Conservation (phyloP, 2,888 invertebrate species). For the Macrophya annulata region DNA sequence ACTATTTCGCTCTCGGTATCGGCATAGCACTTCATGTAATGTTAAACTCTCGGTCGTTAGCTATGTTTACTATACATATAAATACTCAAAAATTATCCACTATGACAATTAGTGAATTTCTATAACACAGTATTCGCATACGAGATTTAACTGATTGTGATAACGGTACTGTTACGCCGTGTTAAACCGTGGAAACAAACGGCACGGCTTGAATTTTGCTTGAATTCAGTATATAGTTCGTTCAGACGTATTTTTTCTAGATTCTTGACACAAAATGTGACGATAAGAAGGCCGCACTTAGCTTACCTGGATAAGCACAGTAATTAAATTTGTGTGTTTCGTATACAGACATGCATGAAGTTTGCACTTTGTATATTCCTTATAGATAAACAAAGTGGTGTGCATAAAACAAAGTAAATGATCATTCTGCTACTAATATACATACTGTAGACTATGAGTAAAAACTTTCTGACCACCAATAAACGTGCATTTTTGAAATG, state of each 20-base stretch:
- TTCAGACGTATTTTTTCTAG: not conserved
- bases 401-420: not conserved
- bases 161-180: not conserved
- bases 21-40: not conserved
- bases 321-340: not conserved
- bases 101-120: not conserved
- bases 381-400: not conserved
- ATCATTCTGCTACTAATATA: not conserved
- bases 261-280: not conserved
- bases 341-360: not conserved
- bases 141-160: not conserved
- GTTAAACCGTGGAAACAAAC: not conserved
- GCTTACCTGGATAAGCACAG: too few relatives aligned
- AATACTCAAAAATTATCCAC: not conserved
- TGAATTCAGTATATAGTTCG: not conserved
- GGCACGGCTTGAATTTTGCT: slow-evolving; percentile 16
- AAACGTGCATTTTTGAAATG: not conserved
- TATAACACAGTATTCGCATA: not conserved
- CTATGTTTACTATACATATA: not conserved
- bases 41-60: not conserved
- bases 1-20: not conserved
- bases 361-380: not conserved
- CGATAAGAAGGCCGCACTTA: too few relatives aligned
- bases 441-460: not conserved
- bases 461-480: not conserved